Evolutionary conservation across 2,797 vertebrate genomes (phyloP).

Genomic region (Staurois parvus): DNA sequence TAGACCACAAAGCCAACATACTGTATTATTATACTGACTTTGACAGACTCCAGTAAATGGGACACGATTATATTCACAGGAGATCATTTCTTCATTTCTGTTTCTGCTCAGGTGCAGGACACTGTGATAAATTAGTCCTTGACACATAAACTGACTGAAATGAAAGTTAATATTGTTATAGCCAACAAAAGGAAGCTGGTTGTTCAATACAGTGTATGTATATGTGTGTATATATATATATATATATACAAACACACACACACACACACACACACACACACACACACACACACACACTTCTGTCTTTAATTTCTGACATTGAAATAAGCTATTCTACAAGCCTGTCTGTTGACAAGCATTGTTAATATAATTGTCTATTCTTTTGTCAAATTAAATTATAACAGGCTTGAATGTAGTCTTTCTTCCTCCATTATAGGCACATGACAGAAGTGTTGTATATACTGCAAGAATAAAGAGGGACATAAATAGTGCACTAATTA

Average conservation of each 20-base stretch:
- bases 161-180: slow-evolving; percentile 27
- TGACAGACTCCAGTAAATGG: background rate
- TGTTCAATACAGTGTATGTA: background rate
- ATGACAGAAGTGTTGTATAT: background rate
- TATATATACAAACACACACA: background rate
- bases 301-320: background rate
- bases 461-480: background rate
- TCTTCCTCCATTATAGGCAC: background rate
- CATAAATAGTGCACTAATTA: background rate
- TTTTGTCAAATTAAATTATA: slow-evolving; percentile 2
- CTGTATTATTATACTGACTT: slow-evolving; percentile 12
- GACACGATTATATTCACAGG: slow-evolving; percentile 2
- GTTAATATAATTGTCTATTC: slow-evolving; percentile 4
- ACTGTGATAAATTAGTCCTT: slow-evolving; percentile 14
- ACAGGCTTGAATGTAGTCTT: background rate
- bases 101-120: background rate
- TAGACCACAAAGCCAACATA: slow-evolving; percentile 2
- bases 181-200: background rate
- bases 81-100: background rate
- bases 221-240: background rate
- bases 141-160: slow-evolving; percentile 5
- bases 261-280: no score
- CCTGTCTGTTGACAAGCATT: background rate
- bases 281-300: no score
- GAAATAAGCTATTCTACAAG: background rate